Conservation (phyloP, 2,113 vertebrate species). For the Protobothrops mucrosquamatus region DNA sequence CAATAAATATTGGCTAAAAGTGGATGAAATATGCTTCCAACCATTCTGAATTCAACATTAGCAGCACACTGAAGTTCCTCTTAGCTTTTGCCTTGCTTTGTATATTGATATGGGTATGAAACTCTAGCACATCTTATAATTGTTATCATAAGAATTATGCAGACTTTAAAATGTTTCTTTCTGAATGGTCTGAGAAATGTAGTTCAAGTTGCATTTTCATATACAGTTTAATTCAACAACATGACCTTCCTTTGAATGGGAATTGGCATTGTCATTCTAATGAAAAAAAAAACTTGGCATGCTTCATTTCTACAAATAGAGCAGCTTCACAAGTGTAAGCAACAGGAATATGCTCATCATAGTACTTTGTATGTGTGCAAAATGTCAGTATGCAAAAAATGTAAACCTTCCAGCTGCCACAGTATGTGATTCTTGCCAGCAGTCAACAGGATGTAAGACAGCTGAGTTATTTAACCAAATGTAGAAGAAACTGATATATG, state of each 20-base stretch:
- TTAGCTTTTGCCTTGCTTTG: background rate
- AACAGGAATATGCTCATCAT: slow-evolving; percentile 51
- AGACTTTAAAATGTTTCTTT: background rate
- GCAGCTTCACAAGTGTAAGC: slow-evolving; percentile 29
- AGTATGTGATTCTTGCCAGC: slow-evolving; percentile 48
- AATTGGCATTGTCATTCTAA: slow-evolving; percentile 28
- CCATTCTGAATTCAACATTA: background rate
- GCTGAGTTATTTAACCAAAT: slow-evolving; percentile 58
- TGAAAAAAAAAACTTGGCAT: slow-evolving; percentile 45
- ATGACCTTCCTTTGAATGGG: slow-evolving; percentile 4
- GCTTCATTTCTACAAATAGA: slow-evolving; percentile 57
- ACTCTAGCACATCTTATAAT: background rate
- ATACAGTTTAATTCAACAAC: background rate
- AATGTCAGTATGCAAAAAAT: slow-evolving; percentile 59
- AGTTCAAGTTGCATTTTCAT: background rate
- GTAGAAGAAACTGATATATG: slow-evolving; percentile 17
- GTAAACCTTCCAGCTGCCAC: slow-evolving; percentile 48
- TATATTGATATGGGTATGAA: background rate
- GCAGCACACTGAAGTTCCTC: background rate
- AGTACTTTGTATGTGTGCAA: slow-evolving; percentile 43
- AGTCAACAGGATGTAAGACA: slow-evolving; percentile 51
- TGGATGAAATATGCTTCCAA: background rate
- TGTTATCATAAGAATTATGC: background rate
- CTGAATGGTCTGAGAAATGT: background rate
- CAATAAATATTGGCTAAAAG: background rate